These are phyloP conservation scores for Cuculus canorus DNA, from an alignment of 2,797 vertebrate genomes.

Conservation along the genomic window DNA sequence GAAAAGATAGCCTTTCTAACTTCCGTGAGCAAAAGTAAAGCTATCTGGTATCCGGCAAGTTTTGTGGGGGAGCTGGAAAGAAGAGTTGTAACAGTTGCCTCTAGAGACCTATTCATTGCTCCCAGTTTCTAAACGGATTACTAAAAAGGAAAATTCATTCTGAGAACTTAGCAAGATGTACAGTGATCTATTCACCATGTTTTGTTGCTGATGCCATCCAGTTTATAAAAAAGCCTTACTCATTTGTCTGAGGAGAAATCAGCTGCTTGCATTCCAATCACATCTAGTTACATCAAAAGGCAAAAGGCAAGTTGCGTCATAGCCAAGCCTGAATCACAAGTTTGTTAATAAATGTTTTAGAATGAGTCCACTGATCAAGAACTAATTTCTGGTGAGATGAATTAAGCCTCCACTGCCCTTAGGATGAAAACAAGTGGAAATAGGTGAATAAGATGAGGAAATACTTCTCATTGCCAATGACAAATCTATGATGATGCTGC, in stretches of 20 bases:
- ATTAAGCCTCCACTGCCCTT: background rate
- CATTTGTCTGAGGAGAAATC: background rate
- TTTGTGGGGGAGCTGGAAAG: background rate
- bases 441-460: background rate
- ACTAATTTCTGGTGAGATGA: background rate
- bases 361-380: background rate
- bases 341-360: background rate
- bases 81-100: background rate
- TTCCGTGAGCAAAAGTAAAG: background rate
- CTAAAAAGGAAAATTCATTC: background rate
- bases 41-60: background rate
- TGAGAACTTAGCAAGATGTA: background rate
- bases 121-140: background rate
- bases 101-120: background rate
- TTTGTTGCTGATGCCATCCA: background rate
- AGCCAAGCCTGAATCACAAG: background rate
- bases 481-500: background rate
- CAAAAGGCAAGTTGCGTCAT: too few relatives aligned
- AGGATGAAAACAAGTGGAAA: background rate
- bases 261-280: background rate
- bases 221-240: background rate
- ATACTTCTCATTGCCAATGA: background rate
- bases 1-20: background rate
- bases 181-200: background rate
- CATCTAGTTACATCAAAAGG: background rate